phyloP scores from a whole-genome alignment of 2,888 invertebrate species.

The Epistrophe grossulariae region DNA sequence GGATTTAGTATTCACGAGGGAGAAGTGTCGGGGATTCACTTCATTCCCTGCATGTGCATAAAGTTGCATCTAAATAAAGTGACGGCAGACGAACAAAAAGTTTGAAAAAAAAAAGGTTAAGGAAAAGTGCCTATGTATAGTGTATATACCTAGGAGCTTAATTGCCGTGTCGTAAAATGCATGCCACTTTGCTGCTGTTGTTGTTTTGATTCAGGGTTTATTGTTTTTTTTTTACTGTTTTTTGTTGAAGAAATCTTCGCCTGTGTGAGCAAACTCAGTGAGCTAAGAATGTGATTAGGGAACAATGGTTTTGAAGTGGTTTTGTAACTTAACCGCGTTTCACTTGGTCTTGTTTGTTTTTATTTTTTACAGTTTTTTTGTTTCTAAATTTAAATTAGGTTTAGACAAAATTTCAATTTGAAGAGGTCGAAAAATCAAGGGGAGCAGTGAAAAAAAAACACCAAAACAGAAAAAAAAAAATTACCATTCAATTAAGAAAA shows the following conservation, averaged over 20 bases:
- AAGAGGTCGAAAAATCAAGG: neutral
- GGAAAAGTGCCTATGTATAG: constrained; percentile 49
- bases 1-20: constrained; percentile 31
- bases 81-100: constrained; percentile 16
- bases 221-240: constrained; percentile 16
- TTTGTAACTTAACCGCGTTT: constrained; percentile 58
- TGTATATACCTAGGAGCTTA: constrained; percentile 46
- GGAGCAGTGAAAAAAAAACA: constrained; percentile 22
- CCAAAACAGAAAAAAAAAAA: neutral
- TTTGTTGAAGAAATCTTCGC: constrained; percentile 42
- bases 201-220: constrained; percentile 30
- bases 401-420: constrained; percentile 18
- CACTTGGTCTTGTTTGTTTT: constrained; percentile 39
- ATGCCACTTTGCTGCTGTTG: constrained; percentile 47
- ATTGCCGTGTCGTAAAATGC: constrained; percentile 74
- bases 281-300: constrained; percentile 50
- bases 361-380: constrained; percentile 10
- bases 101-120: constrained; percentile 42
- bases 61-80: constrained; percentile 19
- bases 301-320: constrained; percentile 9
- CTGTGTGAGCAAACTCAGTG: constrained; percentile 41
- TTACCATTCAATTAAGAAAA: constrained; percentile 30
- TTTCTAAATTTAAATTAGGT: constrained; percentile 14
- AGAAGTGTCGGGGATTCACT: constrained; percentile 24
- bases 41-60: constrained; percentile 1